Evolutionary conservation across 2,888 invertebrate species (phyloP).

Genomic region (Drosophila limbata): DNA sequence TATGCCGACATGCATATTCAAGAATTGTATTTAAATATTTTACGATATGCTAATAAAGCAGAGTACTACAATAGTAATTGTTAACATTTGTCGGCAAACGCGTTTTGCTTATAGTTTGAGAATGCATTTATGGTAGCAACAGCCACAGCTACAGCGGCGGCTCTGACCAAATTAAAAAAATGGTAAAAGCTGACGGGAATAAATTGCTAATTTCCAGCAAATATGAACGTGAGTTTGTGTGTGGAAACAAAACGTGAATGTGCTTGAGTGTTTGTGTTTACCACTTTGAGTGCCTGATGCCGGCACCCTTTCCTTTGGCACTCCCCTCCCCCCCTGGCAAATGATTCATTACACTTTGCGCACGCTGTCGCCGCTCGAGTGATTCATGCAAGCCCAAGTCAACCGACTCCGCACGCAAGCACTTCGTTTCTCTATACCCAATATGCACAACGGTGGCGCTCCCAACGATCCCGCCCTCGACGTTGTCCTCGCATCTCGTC

Average conservation of each 20-base stretch:
- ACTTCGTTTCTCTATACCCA: constrained; percentile 46
- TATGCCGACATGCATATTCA: constrained; percentile 20
- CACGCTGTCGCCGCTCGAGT: constrained; percentile 57
- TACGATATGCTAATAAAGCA: constrained; percentile 42
- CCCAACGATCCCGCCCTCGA: constrained; percentile 39
- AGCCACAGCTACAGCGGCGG: not conserved
- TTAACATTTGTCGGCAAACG: constrained; percentile 49
- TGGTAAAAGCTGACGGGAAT: constrained; percentile 49
- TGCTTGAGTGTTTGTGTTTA: constrained; percentile 40
- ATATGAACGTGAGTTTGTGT: constrained; percentile 36
- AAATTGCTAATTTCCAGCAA: constrained; percentile 71
- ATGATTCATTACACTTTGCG: constrained; percentile 70
- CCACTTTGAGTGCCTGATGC: constrained; percentile 42
- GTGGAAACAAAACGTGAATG: constrained; percentile 12
- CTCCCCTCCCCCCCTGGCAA: constrained; percentile 15
- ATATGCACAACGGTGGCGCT: constrained; percentile 37
- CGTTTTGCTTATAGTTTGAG: constrained; percentile 30
- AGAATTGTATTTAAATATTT: constrained; percentile 42
- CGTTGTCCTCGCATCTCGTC: constrained; percentile 36
- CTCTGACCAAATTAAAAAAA: constrained; percentile 35
- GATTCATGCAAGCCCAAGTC: constrained; percentile 61
- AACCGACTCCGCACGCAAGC: constrained; percentile 60
- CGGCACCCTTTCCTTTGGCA: constrained; percentile 31
- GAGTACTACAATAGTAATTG: constrained; percentile 22
- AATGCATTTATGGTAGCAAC: constrained; percentile 21